phyloP scores from a whole-genome alignment of 2,113 vertebrate genomes.

The Caracal caracal region DNA sequence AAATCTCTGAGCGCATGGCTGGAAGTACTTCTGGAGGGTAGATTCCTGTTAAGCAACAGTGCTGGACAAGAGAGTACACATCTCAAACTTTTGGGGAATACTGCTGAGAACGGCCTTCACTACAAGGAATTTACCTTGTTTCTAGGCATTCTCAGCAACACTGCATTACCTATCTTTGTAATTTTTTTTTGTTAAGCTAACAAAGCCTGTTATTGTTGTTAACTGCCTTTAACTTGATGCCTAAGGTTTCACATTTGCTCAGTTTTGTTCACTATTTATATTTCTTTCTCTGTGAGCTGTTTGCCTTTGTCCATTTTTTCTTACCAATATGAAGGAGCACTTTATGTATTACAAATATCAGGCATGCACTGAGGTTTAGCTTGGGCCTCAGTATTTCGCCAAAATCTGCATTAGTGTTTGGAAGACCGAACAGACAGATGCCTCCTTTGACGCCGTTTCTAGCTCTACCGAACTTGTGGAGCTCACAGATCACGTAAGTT shows the following conservation, averaged over 20 bases:
- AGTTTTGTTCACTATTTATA: neutral
- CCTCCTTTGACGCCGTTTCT: neutral
- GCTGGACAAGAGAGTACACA: rapidly evolving
- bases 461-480: neutral
- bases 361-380: neutral
- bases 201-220: neutral
- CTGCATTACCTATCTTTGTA: neutral
- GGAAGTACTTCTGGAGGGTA: neutral
- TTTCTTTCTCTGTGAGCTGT: neutral
- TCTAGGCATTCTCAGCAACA: neutral
- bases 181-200: neutral
- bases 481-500: neutral
- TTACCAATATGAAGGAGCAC: neutral
- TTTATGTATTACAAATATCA: neutral
- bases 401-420: neutral
- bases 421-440: neutral
- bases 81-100: neutral
- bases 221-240: neutral
- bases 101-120: neutral
- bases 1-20: neutral
- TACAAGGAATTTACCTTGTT: neutral
- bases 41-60: neutral
- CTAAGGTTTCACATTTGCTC: neutral
- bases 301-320: neutral
- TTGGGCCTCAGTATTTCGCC: neutral